phyloP scores from a whole-genome alignment of 2,888 invertebrate genomes.

The Perizoma flavofasciatum region DNA sequence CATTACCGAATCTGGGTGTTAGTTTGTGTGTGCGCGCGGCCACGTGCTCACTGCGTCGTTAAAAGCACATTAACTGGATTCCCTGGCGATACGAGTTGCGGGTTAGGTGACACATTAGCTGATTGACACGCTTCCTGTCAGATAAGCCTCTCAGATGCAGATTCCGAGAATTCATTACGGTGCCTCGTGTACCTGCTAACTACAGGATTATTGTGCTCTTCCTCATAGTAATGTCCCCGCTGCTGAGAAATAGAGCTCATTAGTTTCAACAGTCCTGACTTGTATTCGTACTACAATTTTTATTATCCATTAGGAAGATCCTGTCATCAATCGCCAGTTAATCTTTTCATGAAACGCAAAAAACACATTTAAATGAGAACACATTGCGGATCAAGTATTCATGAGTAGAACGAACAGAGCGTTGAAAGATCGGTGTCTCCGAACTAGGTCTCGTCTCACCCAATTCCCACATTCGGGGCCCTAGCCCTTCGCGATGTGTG shows the following conservation, averaged over 20 bases:
- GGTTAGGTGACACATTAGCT: conserved; percentile 36
- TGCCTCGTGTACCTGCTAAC: neutral
- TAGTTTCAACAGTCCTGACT: too few relatives aligned
- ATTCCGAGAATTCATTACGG: conserved; percentile 6
- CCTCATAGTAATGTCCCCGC: neutral
- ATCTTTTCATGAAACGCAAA: neutral
- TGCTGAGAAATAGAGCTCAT: neutral
- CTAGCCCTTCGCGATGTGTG: conserved; percentile 16
- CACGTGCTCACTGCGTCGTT: conserved; percentile 63
- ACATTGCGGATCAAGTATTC: conserved; percentile 13
- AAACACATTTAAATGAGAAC: neutral
- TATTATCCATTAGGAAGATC: too few relatives aligned
- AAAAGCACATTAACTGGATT: conserved; percentile 66
- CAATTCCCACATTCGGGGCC: conserved; percentile 23
- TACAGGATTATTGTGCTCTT: neutral
- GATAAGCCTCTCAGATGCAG: conserved; percentile 11
- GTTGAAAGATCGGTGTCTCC: conserved; percentile 23
- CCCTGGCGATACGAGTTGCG: conserved; percentile 37
- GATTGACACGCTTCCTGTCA: conserved; percentile 40
- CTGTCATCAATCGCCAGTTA: neutral
- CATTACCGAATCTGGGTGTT: conserved; percentile 35
- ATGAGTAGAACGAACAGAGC: neutral
- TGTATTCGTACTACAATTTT: too few relatives aligned
- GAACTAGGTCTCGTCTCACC: conserved; percentile 6
- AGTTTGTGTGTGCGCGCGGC: conserved; percentile 32